These are phyloP conservation scores for Meiosimyza platycephala DNA, from an alignment of 2,888 invertebrate species.

Conservation along the genomic window DNA sequence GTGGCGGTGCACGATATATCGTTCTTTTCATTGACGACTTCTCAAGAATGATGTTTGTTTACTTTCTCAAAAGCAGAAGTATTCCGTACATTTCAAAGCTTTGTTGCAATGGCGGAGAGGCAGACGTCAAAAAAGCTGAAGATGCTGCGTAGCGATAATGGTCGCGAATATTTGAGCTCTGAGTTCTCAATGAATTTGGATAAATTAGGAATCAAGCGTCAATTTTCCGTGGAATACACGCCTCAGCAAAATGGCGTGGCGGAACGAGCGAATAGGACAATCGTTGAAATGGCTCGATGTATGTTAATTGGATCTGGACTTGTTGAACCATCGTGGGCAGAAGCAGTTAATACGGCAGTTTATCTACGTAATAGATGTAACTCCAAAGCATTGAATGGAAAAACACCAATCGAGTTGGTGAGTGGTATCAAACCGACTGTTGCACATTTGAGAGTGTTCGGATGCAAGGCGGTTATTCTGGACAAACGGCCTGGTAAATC, in stretches of 20 bases:
- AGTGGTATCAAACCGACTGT: conserved; percentile 39
- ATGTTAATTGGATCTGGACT: conserved; percentile 48
- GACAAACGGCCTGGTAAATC: conserved; percentile 36
- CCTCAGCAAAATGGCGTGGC: conserved; percentile 43
- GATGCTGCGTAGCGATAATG: conserved; percentile 43
- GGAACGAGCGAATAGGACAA: too few relatives aligned
- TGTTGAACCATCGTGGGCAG: conserved; percentile 46
- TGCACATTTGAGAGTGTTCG: conserved; percentile 36
- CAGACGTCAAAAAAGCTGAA: too few relatives aligned
- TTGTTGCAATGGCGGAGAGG: too few relatives aligned
- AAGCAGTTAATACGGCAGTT: conserved; percentile 38
- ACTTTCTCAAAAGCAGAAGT: too few relatives aligned
- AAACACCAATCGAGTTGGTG: conserved; percentile 46
- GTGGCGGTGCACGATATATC: too few relatives aligned
- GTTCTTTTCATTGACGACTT: too few relatives aligned
- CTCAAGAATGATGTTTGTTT: too few relatives aligned
- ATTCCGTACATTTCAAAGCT: too few relatives aligned
- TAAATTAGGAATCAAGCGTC: conserved; percentile 26
- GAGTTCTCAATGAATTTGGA: conserved; percentile 34
- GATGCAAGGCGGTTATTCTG: conserved; percentile 32
- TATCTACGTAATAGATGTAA: conserved; percentile 41
- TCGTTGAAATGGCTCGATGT: conserved; percentile 44
- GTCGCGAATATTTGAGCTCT: conserved; percentile 38
- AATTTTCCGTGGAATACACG: conserved; percentile 37
- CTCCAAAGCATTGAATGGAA: conserved; percentile 31